Evolutionary conservation across 2,797 vertebrate genomes (phyloP).

Genomic region (Valencia hispanica): DNA sequence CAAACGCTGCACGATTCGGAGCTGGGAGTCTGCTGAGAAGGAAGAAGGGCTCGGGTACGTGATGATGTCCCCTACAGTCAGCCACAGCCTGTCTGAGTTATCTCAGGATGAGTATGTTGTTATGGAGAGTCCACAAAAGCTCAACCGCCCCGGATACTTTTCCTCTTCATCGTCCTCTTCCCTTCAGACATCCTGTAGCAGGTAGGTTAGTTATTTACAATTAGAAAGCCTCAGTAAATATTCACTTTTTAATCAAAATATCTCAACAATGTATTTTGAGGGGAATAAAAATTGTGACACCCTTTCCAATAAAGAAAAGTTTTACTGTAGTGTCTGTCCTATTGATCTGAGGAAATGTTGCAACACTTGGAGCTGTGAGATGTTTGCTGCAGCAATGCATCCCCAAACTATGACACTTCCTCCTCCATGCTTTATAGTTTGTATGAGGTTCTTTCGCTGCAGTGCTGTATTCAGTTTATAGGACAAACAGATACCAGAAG

Average conservation of each 20-base stretch:
- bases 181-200: conserved; percentile 45
- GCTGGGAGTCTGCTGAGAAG: conserved; percentile 17
- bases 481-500: no score
- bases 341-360: no score
- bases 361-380: no score
- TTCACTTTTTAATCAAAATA: background rate
- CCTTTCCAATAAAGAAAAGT: no score
- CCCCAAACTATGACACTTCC: no score
- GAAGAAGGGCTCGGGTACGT: conserved; percentile 62
- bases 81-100: conserved; percentile 16
- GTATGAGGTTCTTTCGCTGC: no score
- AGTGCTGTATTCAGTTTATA: no score
- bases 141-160: background rate
- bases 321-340: no score
- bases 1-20: conserved; percentile 23
- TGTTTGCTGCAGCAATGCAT: no score
- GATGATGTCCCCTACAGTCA: conserved; percentile 72
- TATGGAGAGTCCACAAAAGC: conserved; percentile 63
- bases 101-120: conserved; percentile 61
- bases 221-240: background rate
- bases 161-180: conserved; percentile 20
- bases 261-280: no score
- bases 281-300: no score
- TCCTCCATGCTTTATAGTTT: no score
- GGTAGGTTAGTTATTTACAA: conserved; percentile 30